Conservation (phyloP, 1,140 invertebrate species). For the Zaprionus africanus region DNA sequence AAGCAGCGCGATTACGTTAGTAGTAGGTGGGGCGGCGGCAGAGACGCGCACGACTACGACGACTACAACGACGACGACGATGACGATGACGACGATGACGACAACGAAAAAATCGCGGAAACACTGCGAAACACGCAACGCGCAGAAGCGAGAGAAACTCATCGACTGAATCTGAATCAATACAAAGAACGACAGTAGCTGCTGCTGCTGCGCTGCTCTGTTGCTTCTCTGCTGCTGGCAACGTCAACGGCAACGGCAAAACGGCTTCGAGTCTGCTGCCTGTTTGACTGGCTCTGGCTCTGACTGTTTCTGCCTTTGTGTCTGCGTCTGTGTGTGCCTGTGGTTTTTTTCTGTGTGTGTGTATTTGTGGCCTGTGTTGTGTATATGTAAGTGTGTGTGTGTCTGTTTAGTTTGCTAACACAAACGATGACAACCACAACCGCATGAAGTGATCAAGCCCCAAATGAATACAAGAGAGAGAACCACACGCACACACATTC, state of each 20-base stretch:
- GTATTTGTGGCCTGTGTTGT: constrained; percentile 20
- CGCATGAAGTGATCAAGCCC: constrained; percentile 50
- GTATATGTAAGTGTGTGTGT: constrained; percentile 18
- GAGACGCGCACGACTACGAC: background rate
- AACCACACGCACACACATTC: constrained; percentile 13
- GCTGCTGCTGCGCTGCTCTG: constrained; percentile 39
- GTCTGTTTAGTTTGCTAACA: constrained; percentile 55
- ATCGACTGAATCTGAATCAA: constrained; percentile 82
- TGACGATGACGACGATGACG: constrained; percentile 65
- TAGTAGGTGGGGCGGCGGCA: constrained; percentile 15
- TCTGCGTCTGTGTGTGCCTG: constrained; percentile 23
- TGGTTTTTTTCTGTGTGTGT: constrained; percentile 19
- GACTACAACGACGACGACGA: background rate
- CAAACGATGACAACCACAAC: constrained; percentile 42
- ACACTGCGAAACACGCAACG: constrained; percentile 82
- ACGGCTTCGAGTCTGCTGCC: constrained; percentile 13
- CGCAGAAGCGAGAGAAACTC: constrained; percentile 84
- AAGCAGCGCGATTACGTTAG: constrained; percentile 11
- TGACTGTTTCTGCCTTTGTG: constrained; percentile 34
- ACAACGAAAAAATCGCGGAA: constrained; percentile 79
- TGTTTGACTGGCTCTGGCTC: constrained; percentile 35
- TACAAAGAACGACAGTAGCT: constrained; percentile 66
- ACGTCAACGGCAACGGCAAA: background rate
- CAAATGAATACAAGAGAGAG: constrained; percentile 35
- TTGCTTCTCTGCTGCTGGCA: constrained; percentile 19